Base-by-base conservation (phyloP, 2,888 invertebrate species). In the Polydrusus pterygomalis region DNA sequence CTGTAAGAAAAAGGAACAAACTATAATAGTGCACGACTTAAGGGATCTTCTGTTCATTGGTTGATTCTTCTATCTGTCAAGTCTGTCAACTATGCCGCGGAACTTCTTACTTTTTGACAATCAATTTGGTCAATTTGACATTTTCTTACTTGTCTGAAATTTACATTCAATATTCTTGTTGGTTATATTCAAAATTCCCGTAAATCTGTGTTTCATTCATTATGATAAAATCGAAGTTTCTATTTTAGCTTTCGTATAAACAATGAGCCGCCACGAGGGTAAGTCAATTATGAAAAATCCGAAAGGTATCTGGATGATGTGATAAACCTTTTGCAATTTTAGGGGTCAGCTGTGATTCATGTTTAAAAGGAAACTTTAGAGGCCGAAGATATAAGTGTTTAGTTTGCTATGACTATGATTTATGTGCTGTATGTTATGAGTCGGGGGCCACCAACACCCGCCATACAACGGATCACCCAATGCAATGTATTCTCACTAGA, bases 271-370 rank as follows among this genome's bases (percentile, higher is more conserved):
- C 58, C 84, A 84, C 80, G 84, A 84, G 81, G 84, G 84, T 82
- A 81, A 72, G 79, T 54, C 51, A 76, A 20, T 11, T 5, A 49
- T 18, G 1, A 34, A 8, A 2, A 20, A 60, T 58, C 18, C 9
- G 20, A 1, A 65, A 15, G 43, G 18, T 15, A 56, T 56, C 65
- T 62, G 7, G 13, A 25, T 67, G 64, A 70, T 64, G 18, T 45
- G 68, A 45, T 56, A 15, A 20, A n/a, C n/a, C n/a, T n/a, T 64
- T 54, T 58, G 20, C 17, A 51, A 47, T 90, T 91, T 83, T 88
- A 97, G 99, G 98, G 91, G 98, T 99, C 87, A 98, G 98, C 92
- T 99, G 99, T 93, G 99, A 99, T 94, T 96, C 97, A 87, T 99
- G 99, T 92, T 92, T 97, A 89, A 97, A 97, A 91, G 96, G 96